These are phyloP conservation scores for Ctenosaura bakeri DNA, from an alignment of 2,797 vertebrate species.

Conservation along the genomic window DNA sequence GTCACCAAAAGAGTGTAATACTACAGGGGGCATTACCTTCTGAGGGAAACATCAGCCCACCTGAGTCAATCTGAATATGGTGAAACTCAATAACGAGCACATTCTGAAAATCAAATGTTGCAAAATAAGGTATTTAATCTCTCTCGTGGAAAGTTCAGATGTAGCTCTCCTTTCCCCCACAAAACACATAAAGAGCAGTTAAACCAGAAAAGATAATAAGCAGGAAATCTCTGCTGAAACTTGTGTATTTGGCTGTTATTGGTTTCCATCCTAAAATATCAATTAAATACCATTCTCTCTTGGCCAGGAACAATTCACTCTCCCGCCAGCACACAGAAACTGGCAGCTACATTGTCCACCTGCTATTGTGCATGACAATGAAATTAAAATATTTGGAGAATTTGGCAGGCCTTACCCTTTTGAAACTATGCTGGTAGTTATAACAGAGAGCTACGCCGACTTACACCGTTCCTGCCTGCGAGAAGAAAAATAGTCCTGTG, in stretches of 20 bases:
- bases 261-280: slow-evolving; percentile 58
- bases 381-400: slow-evolving; percentile 85
- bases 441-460: slow-evolving; percentile 69
- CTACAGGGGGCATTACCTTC: not conserved
- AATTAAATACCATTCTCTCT: slow-evolving; percentile 69
- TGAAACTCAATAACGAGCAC: not conserved
- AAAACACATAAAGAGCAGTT: not conserved
- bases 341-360: slow-evolving; percentile 76
- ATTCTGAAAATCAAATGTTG: slow-evolving; percentile 22
- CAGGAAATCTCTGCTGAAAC: slow-evolving; percentile 20
- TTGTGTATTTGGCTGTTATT: slow-evolving; percentile 45
- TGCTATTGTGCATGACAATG: slow-evolving; percentile 83
- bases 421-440: slow-evolving; percentile 72
- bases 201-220: slow-evolving; percentile 15
- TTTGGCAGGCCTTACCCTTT: slow-evolving; percentile 77
- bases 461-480: slow-evolving; percentile 64
- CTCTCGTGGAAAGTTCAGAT: slow-evolving; percentile 32
- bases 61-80: not conserved
- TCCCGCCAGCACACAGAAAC: slow-evolving; percentile 60
- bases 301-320: slow-evolving; percentile 71
- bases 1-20: not conserved
- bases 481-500: slow-evolving; percentile 63
- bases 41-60: not conserved
- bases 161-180: not conserved
- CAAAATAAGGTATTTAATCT: slow-evolving; percentile 28